These are phyloP conservation scores for Hypotaenidia okinawae DNA, from an alignment of 2,797 vertebrate species.

Conservation along the genomic window DNA sequence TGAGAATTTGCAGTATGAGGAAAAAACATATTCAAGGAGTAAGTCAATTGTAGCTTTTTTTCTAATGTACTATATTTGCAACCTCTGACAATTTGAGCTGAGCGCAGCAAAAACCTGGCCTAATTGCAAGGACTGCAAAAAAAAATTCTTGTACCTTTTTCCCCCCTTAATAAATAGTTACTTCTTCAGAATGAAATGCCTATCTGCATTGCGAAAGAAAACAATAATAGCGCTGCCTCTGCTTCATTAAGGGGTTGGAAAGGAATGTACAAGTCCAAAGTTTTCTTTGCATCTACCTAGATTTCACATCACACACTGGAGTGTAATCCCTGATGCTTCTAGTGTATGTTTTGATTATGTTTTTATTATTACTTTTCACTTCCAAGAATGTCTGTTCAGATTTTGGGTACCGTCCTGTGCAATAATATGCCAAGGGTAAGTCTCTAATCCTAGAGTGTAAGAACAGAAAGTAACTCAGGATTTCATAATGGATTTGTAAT, in stretches of 20 bases:
- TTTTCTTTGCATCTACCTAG: neutral
- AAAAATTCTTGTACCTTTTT: neutral
- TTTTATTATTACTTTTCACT: neutral
- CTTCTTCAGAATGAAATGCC: neutral
- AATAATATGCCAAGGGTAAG: neutral
- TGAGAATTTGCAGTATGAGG: neutral
- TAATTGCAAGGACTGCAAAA: conserved; percentile 49
- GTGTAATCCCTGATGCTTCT: neutral
- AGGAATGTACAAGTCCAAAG: neutral
- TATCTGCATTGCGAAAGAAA: neutral
- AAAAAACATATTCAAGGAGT: neutral
- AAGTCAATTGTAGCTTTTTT: conserved; percentile 23
- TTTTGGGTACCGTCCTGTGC: neutral
- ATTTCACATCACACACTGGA: neutral
- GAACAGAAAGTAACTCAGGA: neutral
- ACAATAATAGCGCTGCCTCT: neutral
- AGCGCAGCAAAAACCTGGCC: conserved; percentile 31
- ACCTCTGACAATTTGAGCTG: conserved; percentile 22
- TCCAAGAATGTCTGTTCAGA: neutral
- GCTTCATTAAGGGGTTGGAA: neutral
- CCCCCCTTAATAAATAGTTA: neutral
- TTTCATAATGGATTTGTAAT: neutral
- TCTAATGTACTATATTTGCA: neutral
- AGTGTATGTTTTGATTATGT: neutral
- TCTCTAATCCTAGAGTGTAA: neutral